phyloP scores from a whole-genome alignment of 1,140 invertebrate genomes.

The Lordiphosa clarofinis region DNA sequence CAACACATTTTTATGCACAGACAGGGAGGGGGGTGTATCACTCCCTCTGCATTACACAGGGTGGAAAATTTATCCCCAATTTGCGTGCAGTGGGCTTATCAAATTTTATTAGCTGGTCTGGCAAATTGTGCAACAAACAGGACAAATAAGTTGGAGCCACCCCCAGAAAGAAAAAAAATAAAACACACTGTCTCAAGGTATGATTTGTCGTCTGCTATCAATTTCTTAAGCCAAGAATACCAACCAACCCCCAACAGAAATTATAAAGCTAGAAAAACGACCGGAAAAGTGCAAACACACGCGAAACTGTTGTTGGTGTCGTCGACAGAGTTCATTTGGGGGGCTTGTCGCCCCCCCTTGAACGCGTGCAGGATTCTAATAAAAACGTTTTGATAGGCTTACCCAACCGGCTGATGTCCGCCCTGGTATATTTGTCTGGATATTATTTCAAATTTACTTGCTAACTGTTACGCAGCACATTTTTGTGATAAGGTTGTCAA shows the following conservation, averaged over 20 bases:
- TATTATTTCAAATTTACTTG: slow-evolving; percentile 60
- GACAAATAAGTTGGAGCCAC: slow-evolving; percentile 43
- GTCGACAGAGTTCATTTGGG: slow-evolving; percentile 3
- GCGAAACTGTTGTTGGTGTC: slow-evolving; percentile 60
- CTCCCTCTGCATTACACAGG: slow-evolving; percentile 51
- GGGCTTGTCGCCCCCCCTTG: slow-evolving; percentile 31
- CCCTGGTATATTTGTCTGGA: slow-evolving; percentile 44
- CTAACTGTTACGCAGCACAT: slow-evolving; percentile 58
- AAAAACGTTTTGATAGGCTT: slow-evolving; percentile 74
- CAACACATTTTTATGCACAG: too few species aligned
- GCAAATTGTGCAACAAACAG: slow-evolving; percentile 70
- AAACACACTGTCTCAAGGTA: slow-evolving; percentile 49
- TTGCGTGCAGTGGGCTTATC: slow-evolving; percentile 77
- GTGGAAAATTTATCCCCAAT: slow-evolving; percentile 72
- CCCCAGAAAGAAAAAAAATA: slow-evolving; percentile 32
- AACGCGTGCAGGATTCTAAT: slow-evolving; percentile 61
- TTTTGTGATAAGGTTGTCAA: slow-evolving; percentile 36
- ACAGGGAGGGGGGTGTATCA: slow-evolving; percentile 27
- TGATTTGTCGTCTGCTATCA: slow-evolving; percentile 72
- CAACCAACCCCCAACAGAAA: slow-evolving; percentile 39
- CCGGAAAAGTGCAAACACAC: slow-evolving; percentile 75
- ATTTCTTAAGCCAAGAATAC: slow-evolving; percentile 51
- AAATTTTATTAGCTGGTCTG: slow-evolving; percentile 74
- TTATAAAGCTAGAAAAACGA: slow-evolving; percentile 54
- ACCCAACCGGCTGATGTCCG: slow-evolving; percentile 32